Percentiles rank a stretch among this genome's conserved stretches.
Evolutionary conservation across 2,113 vertebrate genomes (phyloP).

Genomic region (Cygnus atratus): DNA sequence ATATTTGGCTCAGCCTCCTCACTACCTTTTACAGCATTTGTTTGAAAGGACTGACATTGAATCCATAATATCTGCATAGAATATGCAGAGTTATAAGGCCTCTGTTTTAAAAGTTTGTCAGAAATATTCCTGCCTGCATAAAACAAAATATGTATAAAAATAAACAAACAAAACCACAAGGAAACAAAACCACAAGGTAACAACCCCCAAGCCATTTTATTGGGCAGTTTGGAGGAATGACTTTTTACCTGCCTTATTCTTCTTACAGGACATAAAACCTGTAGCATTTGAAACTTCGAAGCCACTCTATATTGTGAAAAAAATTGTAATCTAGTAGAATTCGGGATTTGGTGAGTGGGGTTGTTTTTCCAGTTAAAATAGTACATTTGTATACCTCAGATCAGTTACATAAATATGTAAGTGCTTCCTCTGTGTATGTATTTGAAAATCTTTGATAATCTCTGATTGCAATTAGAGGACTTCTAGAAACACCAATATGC

Average conservation of each 20-base stretch:
- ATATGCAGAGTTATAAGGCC: background rate
- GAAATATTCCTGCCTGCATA: background rate
- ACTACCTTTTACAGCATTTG: accelerated
- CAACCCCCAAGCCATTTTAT: background rate
- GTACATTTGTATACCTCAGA: background rate
- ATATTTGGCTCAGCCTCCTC: background rate
- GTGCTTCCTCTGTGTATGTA: background rate
- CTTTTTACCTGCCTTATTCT: background rate
- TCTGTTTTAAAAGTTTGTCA: background rate
- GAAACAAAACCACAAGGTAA: background rate
- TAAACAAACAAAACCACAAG: background rate
- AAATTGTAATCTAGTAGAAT: background rate
- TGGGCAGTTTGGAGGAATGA: background rate
- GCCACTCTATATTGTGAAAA: background rate
- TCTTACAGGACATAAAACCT: background rate
- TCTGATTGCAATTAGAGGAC: background rate
- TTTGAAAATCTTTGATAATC: background rate
- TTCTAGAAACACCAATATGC: background rate
- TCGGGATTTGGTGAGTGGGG: background rate
- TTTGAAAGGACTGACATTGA: background rate
- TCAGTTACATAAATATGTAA: background rate
- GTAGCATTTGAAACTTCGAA: background rate
- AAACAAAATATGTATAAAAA: background rate
- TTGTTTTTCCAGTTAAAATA: background rate
- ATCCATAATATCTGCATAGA: background rate